Percentiles rank a stretch among this genome's conserved stretches.
phyloP scores from a whole-genome alignment of 2,113 vertebrate genomes.

The Panthera uncia region DNA sequence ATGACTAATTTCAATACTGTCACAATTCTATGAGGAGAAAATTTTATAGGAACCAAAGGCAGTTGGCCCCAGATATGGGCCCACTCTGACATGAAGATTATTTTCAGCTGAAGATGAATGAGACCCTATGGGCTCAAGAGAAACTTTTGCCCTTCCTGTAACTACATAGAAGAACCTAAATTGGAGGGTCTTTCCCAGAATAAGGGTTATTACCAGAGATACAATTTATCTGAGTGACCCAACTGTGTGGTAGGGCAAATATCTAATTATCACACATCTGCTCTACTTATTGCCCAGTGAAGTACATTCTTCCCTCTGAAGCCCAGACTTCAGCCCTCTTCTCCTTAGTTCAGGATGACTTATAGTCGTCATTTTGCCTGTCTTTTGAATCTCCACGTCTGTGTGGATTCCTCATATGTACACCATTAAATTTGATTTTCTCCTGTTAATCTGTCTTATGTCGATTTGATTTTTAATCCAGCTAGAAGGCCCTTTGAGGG shows the following conservation, averaged over 20 bases:
- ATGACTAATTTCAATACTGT: background rate
- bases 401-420: background rate
- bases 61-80: background rate
- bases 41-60: background rate
- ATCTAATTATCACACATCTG: background rate
- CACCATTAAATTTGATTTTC: background rate
- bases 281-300: background rate
- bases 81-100: background rate
- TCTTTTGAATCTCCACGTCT: background rate
- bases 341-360: background rate
- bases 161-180: background rate
- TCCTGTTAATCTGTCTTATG: background rate
- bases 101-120: background rate
- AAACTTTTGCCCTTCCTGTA: background rate
- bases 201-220: background rate
- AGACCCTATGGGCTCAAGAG: background rate
- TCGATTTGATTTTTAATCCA: background rate
- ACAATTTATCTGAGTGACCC: background rate
- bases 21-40: background rate
- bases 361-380: background rate
- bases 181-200: background rate
- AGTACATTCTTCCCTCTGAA: background rate
- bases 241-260: background rate
- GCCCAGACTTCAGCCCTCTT: background rate
- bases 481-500: background rate